phyloP scores from a whole-genome alignment of 2,888 invertebrate species.

The Epinotia brunnichana region DNA sequence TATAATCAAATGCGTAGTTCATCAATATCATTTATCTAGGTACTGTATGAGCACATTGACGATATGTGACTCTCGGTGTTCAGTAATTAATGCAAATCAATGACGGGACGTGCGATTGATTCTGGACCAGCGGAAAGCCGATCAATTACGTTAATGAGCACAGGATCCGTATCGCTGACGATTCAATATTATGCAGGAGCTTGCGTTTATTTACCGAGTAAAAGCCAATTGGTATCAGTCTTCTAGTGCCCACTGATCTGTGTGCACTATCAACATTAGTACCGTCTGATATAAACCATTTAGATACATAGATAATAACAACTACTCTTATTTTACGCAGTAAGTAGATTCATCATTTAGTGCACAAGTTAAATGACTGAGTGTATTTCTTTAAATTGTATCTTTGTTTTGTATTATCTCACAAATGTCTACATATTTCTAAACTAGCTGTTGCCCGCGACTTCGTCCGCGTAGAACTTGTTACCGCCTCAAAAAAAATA shows the following conservation, averaged over 20 bases:
- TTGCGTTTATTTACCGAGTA: conserved; percentile 69
- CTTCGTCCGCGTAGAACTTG: too few species aligned
- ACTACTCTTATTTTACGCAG: not conserved
- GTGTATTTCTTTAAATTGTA: too few species aligned
- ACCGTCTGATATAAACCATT: not conserved
- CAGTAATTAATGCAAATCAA: conserved; percentile 82
- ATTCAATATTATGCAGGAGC: conserved; percentile 77
- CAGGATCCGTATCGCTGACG: conserved; percentile 77
- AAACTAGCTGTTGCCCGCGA: too few species aligned
- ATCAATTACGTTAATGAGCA: conserved; percentile 83
- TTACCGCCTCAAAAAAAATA: too few species aligned
- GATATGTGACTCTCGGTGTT: conserved; percentile 74
- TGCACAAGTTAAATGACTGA: not conserved
- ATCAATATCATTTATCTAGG: conserved; percentile 68
- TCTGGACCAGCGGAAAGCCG: conserved; percentile 77
- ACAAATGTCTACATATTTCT: too few species aligned
- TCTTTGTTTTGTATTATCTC: too few species aligned
- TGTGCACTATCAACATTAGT: conserved; percentile 6
- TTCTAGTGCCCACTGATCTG: conserved; percentile 47
- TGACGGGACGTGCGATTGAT: conserved; percentile 77
- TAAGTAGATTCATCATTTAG: not conserved
- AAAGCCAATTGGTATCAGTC: conserved; percentile 51
- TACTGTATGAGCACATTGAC: conserved; percentile 62
- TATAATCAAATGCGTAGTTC: conserved; percentile 61
- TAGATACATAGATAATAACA: not conserved